Base-by-base conservation (phyloP, 2,888 invertebrate genomes). In the Ernsta delagoae region DNA sequence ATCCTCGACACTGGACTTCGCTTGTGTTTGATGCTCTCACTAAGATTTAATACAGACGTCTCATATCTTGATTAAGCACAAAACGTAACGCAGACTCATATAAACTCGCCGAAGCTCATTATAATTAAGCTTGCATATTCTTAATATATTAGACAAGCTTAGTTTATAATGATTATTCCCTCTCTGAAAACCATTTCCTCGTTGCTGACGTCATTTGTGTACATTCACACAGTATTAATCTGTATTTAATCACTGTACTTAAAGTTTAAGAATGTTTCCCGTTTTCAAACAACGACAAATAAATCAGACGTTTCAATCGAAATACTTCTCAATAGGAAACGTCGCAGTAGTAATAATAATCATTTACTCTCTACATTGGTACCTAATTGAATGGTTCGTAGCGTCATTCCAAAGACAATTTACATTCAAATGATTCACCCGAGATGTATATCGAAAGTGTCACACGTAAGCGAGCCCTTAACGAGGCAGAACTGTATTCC, bases 1-100 rank as follows among this genome's bases (percentile, higher is more conserved):
- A 78, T 76, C 75, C 75, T 65, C 64, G 50, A 64, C 57, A 60
- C 71, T 53, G 60, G 67, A 71, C 54, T 34, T 5, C 34, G 16
- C 8, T 48, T 48, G 53, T 54, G 53, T 16, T 31, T 24, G 31
- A 7, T 4, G 7, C 24, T 11, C 24, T 9, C 24, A 53, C 9
- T 24, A 4, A 4, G 24, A 16, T 4, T 24, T 9, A 5, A 11
- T 9, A 7, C 6, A 34, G 11, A 7, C 34, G 31, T 31, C 54
- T 11, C 54, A 56, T 34, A 56, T 54, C 1, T 34, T 24, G 5
- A 34, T 31, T 54, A 34, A 24, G 54, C 54, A 5, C 11, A 31
- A 54, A 11, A 31, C 11, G 31, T 31, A 31, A 5, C 31, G 5
- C 31, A 31, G 54, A 54, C 31, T 9, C 54, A 4, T 1, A 1